Evolutionary conservation across 2,888 invertebrate species (phyloP), one percentile per base, ranked within the genome.

Genomic region (Hylaea fasciaria): DNA sequence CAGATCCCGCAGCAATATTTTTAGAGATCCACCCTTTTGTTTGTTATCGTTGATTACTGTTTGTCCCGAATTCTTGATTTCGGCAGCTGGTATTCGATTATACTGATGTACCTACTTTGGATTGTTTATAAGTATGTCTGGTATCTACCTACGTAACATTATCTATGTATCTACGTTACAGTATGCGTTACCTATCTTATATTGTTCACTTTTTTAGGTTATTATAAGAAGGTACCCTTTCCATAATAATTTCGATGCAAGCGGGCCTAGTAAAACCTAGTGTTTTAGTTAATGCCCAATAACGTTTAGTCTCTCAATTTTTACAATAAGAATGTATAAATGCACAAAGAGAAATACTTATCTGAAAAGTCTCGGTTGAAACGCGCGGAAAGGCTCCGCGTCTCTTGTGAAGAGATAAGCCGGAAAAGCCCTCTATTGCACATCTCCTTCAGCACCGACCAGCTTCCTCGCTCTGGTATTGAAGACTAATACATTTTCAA

Each of bases 401-500:
- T 72, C 69, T 69, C 73, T 66, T 65, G 66, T 66, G 77, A 73
- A 77, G 70, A 79, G 82, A 80, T 83, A 81, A 83, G 77, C 73
- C 66, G 56, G 61, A 62, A 53, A 70, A 77, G 74, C 71, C 69
- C 55, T 71, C 73, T 73, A 77, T 75, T 71, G 73, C 73, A 72
- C 73, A 58, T 22, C 22, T 57, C 50, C 55, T 58, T 53, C 39
- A 57, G 5, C 22, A 5, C 22, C 64, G 69, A 70, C 67, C 66
- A 71, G 70, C 68, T 12, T n/a, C 39, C 4, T n/a, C 66, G 66
- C 69, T 58, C 49, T 50, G 57, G 67, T 50, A 49, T 56, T 28
- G 60, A 66, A 60, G 63, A 62, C 48, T 63, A 29, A 59, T 54
- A 54, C 54, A 59, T 54, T 48, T 54, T 54, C 54, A 54, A 54